These are phyloP conservation scores for Diuraphis noxia DNA, from an alignment of 1,140 invertebrate species.

Conservation along the genomic window DNA sequence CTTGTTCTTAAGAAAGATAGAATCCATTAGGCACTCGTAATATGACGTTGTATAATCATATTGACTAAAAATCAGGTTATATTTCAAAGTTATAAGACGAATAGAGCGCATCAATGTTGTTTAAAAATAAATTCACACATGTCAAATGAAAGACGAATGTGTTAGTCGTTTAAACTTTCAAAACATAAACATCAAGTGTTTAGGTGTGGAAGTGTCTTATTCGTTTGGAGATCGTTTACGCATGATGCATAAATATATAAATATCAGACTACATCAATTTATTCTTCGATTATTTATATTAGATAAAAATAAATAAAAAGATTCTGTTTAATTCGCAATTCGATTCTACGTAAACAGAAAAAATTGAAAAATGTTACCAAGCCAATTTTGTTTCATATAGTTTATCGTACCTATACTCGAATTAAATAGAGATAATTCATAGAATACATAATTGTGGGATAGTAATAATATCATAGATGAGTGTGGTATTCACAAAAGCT, in stretches of 20 bases:
- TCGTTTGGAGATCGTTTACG: not conserved
- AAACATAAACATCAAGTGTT: not conserved
- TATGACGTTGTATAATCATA: not conserved
- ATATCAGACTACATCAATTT: not conserved
- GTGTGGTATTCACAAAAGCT: not conserved
- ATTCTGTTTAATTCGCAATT: not conserved
- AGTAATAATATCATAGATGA: not conserved
- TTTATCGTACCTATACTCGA: not conserved
- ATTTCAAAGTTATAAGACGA: not conserved
- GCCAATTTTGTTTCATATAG: not conserved
- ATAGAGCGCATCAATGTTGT: not conserved
- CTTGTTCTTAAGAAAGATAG: not conserved
- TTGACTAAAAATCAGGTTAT: not conserved
- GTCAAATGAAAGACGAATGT: not conserved
- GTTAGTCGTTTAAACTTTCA: not conserved
- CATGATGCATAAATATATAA: not conserved
- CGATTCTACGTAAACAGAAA: not conserved
- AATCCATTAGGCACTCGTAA: not conserved
- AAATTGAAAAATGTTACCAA: not conserved
- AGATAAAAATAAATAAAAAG: not conserved
- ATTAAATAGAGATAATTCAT: not conserved
- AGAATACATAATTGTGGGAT: not conserved
- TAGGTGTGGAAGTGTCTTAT: not conserved
- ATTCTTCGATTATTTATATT: not conserved
- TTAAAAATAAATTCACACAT: not conserved